Conservation (phyloP, 2,113 vertebrate genomes). For the Pedionomus torquatus region DNA sequence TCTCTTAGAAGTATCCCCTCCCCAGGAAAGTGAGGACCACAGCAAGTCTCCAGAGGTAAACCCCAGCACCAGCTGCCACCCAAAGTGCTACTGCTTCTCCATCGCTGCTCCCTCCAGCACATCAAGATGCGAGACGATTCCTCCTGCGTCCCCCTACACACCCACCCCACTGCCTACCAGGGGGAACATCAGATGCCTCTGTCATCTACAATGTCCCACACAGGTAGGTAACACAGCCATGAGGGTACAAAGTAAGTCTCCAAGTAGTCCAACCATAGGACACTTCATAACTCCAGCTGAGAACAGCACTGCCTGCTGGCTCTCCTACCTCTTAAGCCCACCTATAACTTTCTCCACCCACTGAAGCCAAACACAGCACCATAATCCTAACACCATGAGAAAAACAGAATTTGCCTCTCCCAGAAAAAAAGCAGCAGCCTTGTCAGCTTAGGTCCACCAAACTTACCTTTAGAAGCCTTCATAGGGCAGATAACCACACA, state of each 20-base stretch:
- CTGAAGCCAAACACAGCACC: accelerated
- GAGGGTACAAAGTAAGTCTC: background rate
- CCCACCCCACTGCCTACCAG: accelerated
- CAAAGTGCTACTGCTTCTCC: accelerated
- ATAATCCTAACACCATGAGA: background rate
- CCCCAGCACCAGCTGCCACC: background rate
- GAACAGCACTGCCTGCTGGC: background rate
- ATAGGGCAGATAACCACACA: background rate
- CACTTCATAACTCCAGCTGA: background rate
- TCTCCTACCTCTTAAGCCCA: background rate
- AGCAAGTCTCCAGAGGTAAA: background rate
- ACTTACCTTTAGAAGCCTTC: background rate
- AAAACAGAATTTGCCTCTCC: background rate
- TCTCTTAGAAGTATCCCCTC: background rate
- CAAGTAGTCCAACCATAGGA: background rate
- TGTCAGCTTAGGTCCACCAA: background rate
- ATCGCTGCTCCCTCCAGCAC: accelerated
- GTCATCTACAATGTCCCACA: background rate
- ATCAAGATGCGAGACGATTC: accelerated
- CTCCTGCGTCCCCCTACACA: accelerated
- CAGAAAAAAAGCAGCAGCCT: background rate
- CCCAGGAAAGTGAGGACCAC: background rate
- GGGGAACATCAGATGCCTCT: accelerated
- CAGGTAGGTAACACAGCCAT: background rate
- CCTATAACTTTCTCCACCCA: accelerated